Percentiles rank a stretch among this genome's conserved stretches.
Evolutionary conservation across 2,797 vertebrate species (phyloP).

Genomic region (Tenualosa thibaudeaui): DNA sequence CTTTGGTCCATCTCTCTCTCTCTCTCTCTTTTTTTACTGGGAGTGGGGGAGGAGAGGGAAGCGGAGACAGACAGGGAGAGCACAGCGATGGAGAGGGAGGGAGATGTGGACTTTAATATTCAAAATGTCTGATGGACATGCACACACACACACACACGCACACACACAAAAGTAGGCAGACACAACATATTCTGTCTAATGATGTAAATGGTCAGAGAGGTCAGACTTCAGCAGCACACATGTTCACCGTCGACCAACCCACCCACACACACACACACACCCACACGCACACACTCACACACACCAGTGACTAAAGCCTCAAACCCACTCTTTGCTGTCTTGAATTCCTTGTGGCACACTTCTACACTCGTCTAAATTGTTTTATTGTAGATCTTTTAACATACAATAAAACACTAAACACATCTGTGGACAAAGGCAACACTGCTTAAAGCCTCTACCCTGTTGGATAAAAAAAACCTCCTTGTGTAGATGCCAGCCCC

Average conservation of each 20-base stretch:
- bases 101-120: not conserved
- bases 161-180: constrained; percentile 1
- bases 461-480: no score
- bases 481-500: no score
- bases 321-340: not conserved
- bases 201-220: not conserved
- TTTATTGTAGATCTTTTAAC: no score
- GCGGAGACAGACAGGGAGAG: not conserved
- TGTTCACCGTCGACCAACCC: no score
- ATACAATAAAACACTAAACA: no score
- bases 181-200: not conserved
- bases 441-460: no score
- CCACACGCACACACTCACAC: not conserved
- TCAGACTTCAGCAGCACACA: constrained; percentile 13
- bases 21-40: no score
- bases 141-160: constrained; percentile 2
- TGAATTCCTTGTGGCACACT: not conserved
- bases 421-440: no score
- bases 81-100: not conserved
- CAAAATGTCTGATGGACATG: not conserved
- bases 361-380: no score
- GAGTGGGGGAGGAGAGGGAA: not conserved
- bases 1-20: no score
- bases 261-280: constrained; percentile 5
- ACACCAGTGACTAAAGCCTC: not conserved